Conservation (phyloP, 2,113 vertebrate genomes). For the Fulmarus glacialis region DNA sequence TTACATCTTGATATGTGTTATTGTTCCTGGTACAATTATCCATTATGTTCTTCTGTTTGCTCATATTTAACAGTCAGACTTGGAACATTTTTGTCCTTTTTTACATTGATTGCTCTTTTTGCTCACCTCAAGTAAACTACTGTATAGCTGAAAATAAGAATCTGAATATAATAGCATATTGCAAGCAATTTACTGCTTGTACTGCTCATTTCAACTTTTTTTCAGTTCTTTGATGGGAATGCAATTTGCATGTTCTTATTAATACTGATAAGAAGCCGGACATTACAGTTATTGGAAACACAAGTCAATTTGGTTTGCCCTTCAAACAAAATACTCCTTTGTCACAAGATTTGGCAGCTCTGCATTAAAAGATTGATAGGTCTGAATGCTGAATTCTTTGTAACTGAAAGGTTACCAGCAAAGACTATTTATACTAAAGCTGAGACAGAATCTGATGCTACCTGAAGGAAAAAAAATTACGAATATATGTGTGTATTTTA, state of each 20-base stretch:
- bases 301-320: constrained; percentile 60
- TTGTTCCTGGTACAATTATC: constrained; percentile 8
- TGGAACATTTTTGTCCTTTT: constrained; percentile 16
- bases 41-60: background rate
- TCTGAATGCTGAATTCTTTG: constrained; percentile 24
- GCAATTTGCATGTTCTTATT: constrained; percentile 66
- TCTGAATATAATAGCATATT: constrained; percentile 38
- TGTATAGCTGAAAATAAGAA: constrained; percentile 21
- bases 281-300: constrained; percentile 51
- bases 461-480: background rate
- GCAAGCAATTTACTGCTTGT: constrained; percentile 39
- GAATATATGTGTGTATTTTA: background rate
- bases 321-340: constrained; percentile 55
- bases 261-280: constrained; percentile 43
- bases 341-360: constrained; percentile 43
- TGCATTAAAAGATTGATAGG: constrained; percentile 40
- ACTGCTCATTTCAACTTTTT: background rate
- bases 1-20: background rate
- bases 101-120: constrained; percentile 9
- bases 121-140: constrained; percentile 22
- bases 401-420: constrained; percentile 47
- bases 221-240: constrained; percentile 42
- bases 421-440: background rate
- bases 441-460: background rate
- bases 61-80: constrained; percentile 10